These are phyloP conservation scores for Drosophila burlai DNA, from an alignment of 1,140 invertebrate genomes.

Conservation along the genomic window DNA sequence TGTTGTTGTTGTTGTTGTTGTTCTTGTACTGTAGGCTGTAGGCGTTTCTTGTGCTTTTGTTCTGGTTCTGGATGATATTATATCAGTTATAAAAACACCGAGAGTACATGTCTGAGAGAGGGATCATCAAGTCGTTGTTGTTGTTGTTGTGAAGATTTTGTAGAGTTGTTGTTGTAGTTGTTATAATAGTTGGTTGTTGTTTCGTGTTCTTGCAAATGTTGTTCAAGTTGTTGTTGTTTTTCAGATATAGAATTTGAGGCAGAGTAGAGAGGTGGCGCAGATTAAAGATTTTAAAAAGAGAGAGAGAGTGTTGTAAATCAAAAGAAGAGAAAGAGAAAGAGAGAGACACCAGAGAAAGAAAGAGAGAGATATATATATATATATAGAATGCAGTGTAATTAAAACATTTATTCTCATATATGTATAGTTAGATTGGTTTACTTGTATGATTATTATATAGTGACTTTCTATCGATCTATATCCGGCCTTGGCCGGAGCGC, in stretches of 20 bases:
- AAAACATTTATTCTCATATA: constrained; percentile 73
- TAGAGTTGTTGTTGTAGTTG: constrained; percentile 63
- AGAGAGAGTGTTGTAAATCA: constrained; percentile 77
- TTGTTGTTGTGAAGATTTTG: constrained; percentile 65
- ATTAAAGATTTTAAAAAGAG: constrained; percentile 76
- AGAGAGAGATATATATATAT: constrained; percentile 63
- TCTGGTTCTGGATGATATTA: constrained; percentile 60
- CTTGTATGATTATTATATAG: constrained; percentile 43
- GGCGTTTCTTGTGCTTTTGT: constrained; percentile 72
- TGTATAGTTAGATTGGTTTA: constrained; percentile 43
- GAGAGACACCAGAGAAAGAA: constrained; percentile 77
- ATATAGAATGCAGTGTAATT: constrained; percentile 81
- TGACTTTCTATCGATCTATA: constrained; percentile 23
- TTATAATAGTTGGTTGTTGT: constrained; percentile 59
- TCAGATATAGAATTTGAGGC: constrained; percentile 60
- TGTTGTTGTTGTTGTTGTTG: constrained; percentile 57
- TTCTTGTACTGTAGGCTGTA: constrained; percentile 67
- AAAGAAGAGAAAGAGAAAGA: constrained; percentile 71
- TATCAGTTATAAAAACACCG: constrained; percentile 74
- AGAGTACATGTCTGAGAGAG: constrained; percentile 74
- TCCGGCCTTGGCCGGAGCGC: constrained; percentile 49
- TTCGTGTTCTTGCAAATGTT: constrained; percentile 69
- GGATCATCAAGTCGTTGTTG: constrained; percentile 74
- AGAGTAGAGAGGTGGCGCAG: constrained; percentile 78
- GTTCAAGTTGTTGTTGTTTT: constrained; percentile 54